Evolutionary conservation across 2,888 invertebrate species (phyloP), one percentile per base, ranked within the genome.

Genomic region (Nymphalis polychloros): DNA sequence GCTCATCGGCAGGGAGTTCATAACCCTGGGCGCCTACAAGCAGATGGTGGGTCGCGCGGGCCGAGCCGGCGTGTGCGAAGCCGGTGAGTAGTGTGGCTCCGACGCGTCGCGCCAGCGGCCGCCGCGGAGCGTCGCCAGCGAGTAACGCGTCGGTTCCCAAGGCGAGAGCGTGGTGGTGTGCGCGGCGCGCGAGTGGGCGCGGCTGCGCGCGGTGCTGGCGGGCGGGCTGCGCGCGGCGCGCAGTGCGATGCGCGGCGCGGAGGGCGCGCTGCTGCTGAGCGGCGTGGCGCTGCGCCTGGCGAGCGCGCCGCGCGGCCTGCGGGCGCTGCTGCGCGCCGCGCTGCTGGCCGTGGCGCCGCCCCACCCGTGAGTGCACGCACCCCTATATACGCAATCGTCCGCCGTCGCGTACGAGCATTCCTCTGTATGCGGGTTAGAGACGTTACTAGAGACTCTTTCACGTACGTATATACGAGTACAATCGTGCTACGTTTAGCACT

Each of bases 21-120:
- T 99, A 70, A 94, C 95, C 62, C 92, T 96, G 31, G 95, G 96
- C 73, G 94, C 95, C 74, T 99, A 99, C 87, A 96, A 98, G 73
- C 99, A 99, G 94, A 99, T 99, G 99, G 95, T 95, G 64, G 99
- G 99, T 1, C 93, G 99, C 64, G 99, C 99, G 7, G 99, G 99
- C 0, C 94, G 99, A 70, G 97, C 98, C 0, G 98, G 98, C 1
- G 93, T 97, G 74, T 96, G 96, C 47, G 94, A 95, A 63, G 92
- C 94, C 10, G 98, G 96, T 75, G 19, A 93, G 67, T 65, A 0
- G 19, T 31, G 16, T 10, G n/a, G n/a, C 2, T 2, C 41, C 41
- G 41, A 2, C 10, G 6, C 41, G 10, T 8, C 41, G 2, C 8
- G 7, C 7, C 41, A 2, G 13, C 3, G 41, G 2, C 13, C 41